These are phyloP conservation scores for Tiliacea citrago DNA, from an alignment of 2,888 invertebrate genomes.

Conservation along the genomic window DNA sequence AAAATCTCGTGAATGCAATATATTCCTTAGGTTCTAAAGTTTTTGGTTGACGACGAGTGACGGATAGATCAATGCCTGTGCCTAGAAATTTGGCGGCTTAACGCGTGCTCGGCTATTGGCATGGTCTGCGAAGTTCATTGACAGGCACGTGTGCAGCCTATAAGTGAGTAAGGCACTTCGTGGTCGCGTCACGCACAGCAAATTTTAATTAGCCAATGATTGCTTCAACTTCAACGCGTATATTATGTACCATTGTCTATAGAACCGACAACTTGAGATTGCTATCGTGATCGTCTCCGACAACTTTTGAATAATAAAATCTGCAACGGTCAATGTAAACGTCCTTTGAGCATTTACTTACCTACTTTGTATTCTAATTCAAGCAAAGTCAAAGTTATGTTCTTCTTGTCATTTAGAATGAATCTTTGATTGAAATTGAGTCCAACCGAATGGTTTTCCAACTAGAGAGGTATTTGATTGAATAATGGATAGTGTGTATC, in stretches of 20 bases:
- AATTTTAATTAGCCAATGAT: slow-evolving; percentile 89
- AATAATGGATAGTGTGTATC: slow-evolving; percentile 27
- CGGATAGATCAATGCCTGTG: slow-evolving; percentile 48
- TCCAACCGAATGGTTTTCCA: slow-evolving; percentile 23
- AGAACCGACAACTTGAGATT: slow-evolving; percentile 80
- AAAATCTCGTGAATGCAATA: slow-evolving; percentile 15
- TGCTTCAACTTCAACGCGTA: slow-evolving; percentile 81
- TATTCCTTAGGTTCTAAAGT: slow-evolving; percentile 21
- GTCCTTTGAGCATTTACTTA: slow-evolving; percentile 48
- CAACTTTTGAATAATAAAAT: slow-evolving; percentile 82
- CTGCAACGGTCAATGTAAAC: slow-evolving; percentile 71
- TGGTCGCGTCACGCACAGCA: slow-evolving; percentile 88
- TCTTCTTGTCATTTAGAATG: slow-evolving; percentile 35
- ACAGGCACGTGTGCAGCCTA: slow-evolving; percentile 89
- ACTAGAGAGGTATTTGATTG: slow-evolving; percentile 39
- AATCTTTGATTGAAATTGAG: slow-evolving; percentile 32
- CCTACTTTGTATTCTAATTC: slow-evolving; percentile 60
- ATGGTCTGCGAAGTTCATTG: slow-evolving; percentile 88
- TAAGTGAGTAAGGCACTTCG: slow-evolving; percentile 85
- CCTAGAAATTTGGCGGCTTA: slow-evolving; percentile 71
- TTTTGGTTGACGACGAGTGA: slow-evolving; percentile 38
- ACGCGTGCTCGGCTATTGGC: slow-evolving; percentile 78
- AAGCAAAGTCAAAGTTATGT: slow-evolving; percentile 46
- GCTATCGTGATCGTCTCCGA: slow-evolving; percentile 78
- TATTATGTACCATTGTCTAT: slow-evolving; percentile 79